Evolutionary conservation across 2,888 invertebrate species (phyloP).

Genomic region (Eilema depressum): DNA sequence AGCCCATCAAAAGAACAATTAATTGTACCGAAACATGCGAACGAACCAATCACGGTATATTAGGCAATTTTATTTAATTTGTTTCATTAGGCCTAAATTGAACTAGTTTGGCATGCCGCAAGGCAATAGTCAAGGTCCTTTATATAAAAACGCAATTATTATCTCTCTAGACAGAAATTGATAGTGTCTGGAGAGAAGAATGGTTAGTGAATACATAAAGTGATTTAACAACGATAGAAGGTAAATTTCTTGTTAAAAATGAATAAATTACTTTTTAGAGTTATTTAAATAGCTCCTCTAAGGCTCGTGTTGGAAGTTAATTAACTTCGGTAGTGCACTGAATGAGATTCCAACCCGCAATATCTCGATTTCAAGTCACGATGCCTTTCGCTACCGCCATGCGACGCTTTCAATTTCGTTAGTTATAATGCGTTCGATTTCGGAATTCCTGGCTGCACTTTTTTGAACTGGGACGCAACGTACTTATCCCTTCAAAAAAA

Average conservation of each 20-base stretch:
- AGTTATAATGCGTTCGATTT: neutral
- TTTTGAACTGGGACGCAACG: no score
- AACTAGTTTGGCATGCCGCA: conserved; percentile 24
- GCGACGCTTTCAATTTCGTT: neutral
- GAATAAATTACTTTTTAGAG: neutral
- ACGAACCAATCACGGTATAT: conserved; percentile 42
- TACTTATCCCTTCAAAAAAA: no score
- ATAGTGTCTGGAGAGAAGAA: neutral
- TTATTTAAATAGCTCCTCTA: no score
- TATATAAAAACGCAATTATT: neutral
- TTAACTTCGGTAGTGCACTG: neutral
- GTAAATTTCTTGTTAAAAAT: no score
- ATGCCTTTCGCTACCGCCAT: neutral
- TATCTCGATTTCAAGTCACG: neutral
- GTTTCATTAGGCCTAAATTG: conserved; percentile 42
- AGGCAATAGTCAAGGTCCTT: conserved; percentile 28
- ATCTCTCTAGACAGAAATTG: neutral
- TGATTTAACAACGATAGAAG: no score
- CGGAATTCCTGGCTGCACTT: no score
- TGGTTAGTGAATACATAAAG: neutral
- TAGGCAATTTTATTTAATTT: conserved; percentile 48
- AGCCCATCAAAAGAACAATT: conserved; percentile 37
- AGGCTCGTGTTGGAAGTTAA: neutral
- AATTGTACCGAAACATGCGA: conserved; percentile 44
- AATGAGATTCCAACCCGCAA: neutral